Percentiles rank a stretch among this genome's conserved stretches.
phyloP scores from a whole-genome alignment of 2,797 vertebrate genomes.

The Champsocephalus esox region DNA sequence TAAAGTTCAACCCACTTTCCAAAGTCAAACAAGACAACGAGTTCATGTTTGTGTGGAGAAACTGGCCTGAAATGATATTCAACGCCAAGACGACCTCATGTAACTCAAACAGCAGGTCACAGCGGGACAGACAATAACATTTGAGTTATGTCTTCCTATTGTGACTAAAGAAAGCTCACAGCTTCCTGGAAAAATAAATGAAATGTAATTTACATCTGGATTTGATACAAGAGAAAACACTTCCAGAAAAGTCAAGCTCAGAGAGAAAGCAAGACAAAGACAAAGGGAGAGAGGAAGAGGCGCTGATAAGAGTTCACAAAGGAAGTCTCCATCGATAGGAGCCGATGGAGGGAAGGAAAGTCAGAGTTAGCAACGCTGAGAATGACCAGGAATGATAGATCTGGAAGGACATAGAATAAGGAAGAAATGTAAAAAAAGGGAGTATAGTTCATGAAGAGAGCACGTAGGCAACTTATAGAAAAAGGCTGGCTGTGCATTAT shows the following conservation, averaged over 20 bases:
- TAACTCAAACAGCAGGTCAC: slow-evolving; percentile 41
- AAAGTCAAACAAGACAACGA: neutral
- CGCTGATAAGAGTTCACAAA: slow-evolving; percentile 56
- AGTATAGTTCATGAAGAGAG: neutral
- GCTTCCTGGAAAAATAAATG: neutral
- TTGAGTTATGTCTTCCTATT: neutral
- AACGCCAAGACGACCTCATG: slow-evolving; percentile 51
- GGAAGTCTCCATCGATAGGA: slow-evolving; percentile 43
- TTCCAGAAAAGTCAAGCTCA: slow-evolving; percentile 37
- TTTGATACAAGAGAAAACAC: neutral
- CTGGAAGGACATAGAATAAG: slow-evolving; percentile 1
- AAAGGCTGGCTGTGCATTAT: neutral
- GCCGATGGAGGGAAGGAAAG: slow-evolving; percentile 36
- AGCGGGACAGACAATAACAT: slow-evolving; percentile 33
- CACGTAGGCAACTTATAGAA: no score
- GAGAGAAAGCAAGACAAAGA: slow-evolving; percentile 60
- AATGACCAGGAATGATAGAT: slow-evolving; percentile 44
- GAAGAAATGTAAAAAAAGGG: neutral
- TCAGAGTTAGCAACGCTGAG: slow-evolving; percentile 45
- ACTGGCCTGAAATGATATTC: slow-evolving; percentile 33
- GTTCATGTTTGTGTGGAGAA: slow-evolving; percentile 32
- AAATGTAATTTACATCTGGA: neutral
- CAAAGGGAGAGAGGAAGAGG: slow-evolving; percentile 51
- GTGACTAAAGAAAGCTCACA: slow-evolving; percentile 4
- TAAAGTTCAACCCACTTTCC: neutral